Evolutionary conservation across 2,888 invertebrate species (phyloP).

Genomic region (Quadroppia sp.): DNA sequence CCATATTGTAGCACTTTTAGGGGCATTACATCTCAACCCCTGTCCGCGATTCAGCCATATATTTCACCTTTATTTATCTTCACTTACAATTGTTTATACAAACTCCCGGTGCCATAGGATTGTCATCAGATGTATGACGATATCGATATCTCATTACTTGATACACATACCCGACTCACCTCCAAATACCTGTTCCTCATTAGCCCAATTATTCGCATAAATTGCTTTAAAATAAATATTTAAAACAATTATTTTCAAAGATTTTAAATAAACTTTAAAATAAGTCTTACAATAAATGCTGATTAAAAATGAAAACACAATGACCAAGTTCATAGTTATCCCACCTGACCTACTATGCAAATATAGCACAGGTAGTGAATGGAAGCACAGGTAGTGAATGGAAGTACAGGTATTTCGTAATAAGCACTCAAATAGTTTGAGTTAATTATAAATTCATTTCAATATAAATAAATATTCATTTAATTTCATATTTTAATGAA

Average conservation of each 20-base stretch:
- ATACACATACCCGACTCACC: neutral
- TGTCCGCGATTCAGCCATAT: neutral
- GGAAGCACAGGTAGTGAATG: too few species aligned
- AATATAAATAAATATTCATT: too few species aligned
- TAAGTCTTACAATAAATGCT: too few species aligned
- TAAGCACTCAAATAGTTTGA: too few species aligned
- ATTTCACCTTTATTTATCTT: neutral
- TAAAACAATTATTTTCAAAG: neutral
- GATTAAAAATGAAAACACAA: too few species aligned
- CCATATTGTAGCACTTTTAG: neutral
- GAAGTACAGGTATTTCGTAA: too few species aligned
- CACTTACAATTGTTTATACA: neutral
- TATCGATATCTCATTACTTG: neutral
- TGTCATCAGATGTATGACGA: neutral
- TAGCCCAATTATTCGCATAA: neutral
- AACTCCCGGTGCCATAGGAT: neutral
- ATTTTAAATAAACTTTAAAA: too few species aligned
- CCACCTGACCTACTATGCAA: too few species aligned
- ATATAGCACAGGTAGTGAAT: too few species aligned
- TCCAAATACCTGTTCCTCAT: neutral
- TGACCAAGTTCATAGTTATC: too few species aligned
- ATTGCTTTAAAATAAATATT: neutral
- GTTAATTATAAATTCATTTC: too few species aligned
- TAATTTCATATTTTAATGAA: too few species aligned
- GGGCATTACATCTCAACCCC: neutral